These are phyloP conservation scores for Abramis brama DNA, from an alignment of 2,113 vertebrate species.

Conservation along the genomic window DNA sequence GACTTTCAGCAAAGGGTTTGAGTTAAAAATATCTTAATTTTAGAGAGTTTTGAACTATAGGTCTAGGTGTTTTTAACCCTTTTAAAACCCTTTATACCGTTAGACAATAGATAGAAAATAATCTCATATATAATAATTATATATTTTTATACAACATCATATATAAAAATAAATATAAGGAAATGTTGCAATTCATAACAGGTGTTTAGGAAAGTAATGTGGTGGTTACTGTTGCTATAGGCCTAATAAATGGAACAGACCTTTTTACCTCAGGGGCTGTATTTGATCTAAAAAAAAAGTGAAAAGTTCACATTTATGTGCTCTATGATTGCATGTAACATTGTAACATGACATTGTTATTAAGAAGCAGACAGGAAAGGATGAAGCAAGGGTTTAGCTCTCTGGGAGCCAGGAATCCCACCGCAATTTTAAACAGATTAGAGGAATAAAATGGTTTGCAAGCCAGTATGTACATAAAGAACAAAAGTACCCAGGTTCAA, in stretches of 20 bases:
- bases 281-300: neutral
- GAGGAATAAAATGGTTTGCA: conserved; percentile 24
- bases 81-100: neutral
- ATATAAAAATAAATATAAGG: neutral
- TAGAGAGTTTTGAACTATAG: neutral
- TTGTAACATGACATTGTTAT: neutral
- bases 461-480: neutral
- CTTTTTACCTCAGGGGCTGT: neutral
- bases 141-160: no score
- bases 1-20: neutral
- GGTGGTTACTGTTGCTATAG: neutral
- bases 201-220: neutral
- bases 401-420: conserved; percentile 35
- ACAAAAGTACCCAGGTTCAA: neutral
- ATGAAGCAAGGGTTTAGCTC: neutral
- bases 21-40: neutral
- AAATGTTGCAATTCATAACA: neutral
- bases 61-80: neutral
- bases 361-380: neutral
- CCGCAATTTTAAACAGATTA: conserved; percentile 54
- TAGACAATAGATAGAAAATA: no score
- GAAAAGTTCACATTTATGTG: neutral
- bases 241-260: neutral
- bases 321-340: neutral
- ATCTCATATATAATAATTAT: no score